phyloP scores from a whole-genome alignment of 2,888 invertebrate species.

The Germaria angustata region DNA sequence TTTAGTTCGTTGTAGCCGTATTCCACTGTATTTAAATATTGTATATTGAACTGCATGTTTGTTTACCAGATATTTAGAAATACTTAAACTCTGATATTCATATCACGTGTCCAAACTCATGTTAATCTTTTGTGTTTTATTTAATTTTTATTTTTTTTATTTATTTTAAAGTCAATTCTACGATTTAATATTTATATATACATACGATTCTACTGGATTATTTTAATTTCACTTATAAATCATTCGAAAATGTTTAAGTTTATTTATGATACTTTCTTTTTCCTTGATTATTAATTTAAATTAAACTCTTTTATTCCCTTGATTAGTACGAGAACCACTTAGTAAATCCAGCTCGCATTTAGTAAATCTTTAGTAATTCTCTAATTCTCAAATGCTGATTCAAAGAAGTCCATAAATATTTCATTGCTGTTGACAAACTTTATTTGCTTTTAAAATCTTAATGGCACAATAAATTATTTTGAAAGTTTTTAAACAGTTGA shows the following conservation, averaged over 20 bases:
- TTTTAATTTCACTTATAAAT: no score
- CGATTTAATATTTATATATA: no score
- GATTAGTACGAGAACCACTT: no score
- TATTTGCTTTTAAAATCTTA: slow-evolving; percentile 10
- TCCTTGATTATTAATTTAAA: background rate
- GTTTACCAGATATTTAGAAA: background rate
- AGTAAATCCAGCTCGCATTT: no score
- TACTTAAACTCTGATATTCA: background rate
- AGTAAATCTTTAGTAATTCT: no score
- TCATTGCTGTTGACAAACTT: slow-evolving; percentile 13
- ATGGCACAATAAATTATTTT: slow-evolving; percentile 15
- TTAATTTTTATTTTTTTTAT: no score
- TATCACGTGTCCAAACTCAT: background rate
- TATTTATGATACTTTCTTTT: background rate
- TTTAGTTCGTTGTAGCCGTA: no score
- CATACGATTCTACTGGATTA: no score
- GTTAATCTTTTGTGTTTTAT: background rate
- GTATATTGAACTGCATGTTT: background rate
- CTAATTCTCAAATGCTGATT: no score
- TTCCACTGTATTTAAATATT: background rate
- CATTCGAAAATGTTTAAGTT: no score
- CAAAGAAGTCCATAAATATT: background rate
- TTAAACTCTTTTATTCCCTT: background rate
- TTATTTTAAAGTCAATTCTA: no score
- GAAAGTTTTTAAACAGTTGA: slow-evolving; percentile 18